phyloP scores from a whole-genome alignment of 2,888 invertebrate species.

The Drosophila fulvimacula region DNA sequence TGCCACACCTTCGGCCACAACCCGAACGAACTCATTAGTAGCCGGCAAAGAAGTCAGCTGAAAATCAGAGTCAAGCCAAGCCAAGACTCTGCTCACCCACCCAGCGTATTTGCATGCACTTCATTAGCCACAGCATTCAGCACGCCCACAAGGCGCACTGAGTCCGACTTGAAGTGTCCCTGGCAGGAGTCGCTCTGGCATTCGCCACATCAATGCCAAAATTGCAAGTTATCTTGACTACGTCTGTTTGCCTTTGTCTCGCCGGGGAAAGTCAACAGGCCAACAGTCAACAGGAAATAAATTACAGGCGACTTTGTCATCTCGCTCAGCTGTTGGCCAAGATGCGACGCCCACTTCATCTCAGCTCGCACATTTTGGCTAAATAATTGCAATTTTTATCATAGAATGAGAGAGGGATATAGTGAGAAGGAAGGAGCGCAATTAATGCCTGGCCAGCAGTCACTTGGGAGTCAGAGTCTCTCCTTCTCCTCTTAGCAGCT shows the following conservation, averaged over 20 bases:
- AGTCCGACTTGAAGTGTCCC: conserved; percentile 26
- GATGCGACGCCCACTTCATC: conserved; percentile 33
- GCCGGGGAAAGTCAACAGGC: conserved; percentile 60
- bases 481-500: conserved; percentile 32
- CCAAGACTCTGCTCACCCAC: conserved; percentile 2
- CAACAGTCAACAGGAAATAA: conserved; percentile 58
- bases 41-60: conserved; percentile 35
- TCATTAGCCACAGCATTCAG: conserved; percentile 68
- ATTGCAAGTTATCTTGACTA: conserved; percentile 59
- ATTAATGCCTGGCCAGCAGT: conserved; percentile 64
- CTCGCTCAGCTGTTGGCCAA: conserved; percentile 41
- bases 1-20: conserved; percentile 56
- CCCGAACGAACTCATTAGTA: conserved; percentile 62
- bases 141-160: conserved; percentile 44
- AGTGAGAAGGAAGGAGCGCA: conserved; percentile 48
- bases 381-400: conserved; percentile 80
- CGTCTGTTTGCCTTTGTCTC: conserved; percentile 58
- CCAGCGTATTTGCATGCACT: conserved; percentile 71
- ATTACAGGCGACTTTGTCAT: conserved; percentile 77
- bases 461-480: conserved; percentile 37
- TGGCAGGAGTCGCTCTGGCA: conserved; percentile 9
- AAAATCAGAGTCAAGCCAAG: conserved; percentile 40
- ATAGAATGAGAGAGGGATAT: conserved; percentile 43
- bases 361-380: conserved; percentile 62
- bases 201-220: conserved; percentile 71